phyloP scores from a whole-genome alignment of 2,888 invertebrate species.

The Junonia oenone region DNA sequence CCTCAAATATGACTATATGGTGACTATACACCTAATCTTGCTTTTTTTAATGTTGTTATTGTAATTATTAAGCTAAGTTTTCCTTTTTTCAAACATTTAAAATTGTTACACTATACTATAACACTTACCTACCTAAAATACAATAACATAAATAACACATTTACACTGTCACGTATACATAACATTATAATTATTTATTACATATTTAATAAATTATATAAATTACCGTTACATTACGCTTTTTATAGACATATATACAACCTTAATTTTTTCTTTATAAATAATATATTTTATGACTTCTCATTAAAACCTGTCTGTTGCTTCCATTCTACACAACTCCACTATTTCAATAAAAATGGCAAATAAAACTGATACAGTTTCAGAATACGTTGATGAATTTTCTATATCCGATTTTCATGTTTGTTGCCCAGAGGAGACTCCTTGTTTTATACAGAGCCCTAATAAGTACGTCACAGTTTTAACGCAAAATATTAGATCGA shows the following conservation, averaged over 20 bases:
- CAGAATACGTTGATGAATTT: background rate
- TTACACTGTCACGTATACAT: background rate
- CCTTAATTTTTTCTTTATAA: background rate
- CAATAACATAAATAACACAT: background rate
- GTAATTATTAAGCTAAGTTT: background rate
- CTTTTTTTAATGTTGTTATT: too few species aligned
- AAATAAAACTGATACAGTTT: background rate
- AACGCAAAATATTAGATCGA: slow-evolving; percentile 5
- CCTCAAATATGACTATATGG: background rate
- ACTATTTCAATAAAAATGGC: background rate
- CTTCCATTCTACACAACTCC: background rate
- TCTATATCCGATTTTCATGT: background rate
- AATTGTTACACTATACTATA: background rate
- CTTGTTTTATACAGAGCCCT: background rate
- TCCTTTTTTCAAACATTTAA: background rate
- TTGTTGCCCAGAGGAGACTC: background rate
- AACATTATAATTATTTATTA: background rate
- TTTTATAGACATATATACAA: background rate
- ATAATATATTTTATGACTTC: background rate
- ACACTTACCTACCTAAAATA: background rate
- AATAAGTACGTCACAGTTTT: background rate
- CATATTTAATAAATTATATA: background rate
- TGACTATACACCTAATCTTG: too few species aligned
- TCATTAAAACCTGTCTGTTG: background rate
- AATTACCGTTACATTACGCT: background rate